phyloP scores from a whole-genome alignment of 2,797 vertebrate species.

The Notoglanidium macrostoma region DNA sequence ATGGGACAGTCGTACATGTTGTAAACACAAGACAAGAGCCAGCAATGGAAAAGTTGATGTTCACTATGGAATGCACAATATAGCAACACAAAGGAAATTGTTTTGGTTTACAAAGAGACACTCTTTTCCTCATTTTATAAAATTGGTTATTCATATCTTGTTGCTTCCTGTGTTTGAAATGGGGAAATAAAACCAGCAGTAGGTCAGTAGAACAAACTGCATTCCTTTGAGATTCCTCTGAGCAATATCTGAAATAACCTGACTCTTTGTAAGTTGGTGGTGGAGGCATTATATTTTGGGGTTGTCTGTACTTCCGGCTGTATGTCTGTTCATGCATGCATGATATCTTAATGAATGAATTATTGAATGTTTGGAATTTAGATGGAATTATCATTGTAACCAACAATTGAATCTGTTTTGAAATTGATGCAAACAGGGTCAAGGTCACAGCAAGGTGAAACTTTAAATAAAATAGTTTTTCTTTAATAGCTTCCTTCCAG shows the following conservation, averaged over 20 bases:
- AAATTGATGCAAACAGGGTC: background rate
- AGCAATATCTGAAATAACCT: background rate
- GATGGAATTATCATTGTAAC: background rate
- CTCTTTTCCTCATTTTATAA: background rate
- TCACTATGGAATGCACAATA: conserved; percentile 46
- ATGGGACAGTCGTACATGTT: conserved; percentile 48
- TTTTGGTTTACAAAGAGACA: conserved; percentile 20
- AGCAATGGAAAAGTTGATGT: conserved; percentile 49
- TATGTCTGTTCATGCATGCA: background rate
- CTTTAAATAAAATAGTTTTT: background rate
- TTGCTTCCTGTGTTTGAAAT: background rate
- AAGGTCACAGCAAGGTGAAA: background rate
- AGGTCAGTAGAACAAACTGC: background rate
- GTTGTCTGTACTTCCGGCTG: background rate
- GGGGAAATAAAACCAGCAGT: too few species aligned
- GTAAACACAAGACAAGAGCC: conserved; percentile 53
- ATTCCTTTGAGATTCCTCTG: background rate
- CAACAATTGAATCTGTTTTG: background rate
- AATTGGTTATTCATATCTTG: background rate
- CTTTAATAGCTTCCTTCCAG: background rate
- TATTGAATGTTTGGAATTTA: background rate
- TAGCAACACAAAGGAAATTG: conserved; percentile 26
- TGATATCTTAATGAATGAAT: background rate
- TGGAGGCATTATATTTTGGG: background rate
- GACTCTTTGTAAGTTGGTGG: background rate